A percentile compares a stretch with the other conserved stretches of the same genome.
Conservation (phyloP, 92 coral and sea anemone genomes). For the Galaxea fascicularis region DNA sequence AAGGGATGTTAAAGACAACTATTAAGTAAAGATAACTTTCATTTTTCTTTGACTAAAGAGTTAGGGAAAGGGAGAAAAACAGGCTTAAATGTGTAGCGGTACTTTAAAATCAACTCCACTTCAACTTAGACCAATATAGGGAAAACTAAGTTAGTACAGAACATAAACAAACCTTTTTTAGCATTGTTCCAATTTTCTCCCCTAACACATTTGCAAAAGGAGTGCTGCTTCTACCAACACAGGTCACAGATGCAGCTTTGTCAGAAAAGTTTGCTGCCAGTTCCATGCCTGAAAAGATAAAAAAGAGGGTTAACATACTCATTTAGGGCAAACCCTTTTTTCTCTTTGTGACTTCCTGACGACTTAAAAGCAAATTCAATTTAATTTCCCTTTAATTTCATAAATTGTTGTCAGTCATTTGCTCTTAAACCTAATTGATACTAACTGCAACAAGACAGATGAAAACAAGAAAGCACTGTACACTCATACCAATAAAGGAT, state of each 20-base stretch:
- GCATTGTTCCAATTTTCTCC: conserved; percentile 79
- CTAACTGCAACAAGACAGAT: too few relatives aligned
- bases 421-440: not conserved
- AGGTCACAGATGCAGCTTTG: conserved; percentile 91
- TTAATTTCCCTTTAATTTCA: too few relatives aligned
- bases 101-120: too few relatives aligned
- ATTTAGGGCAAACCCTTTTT: not conserved
- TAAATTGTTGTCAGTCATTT: too few relatives aligned
- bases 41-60: too few relatives aligned
- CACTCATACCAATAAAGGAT: conserved; percentile 87
- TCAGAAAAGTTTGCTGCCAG: conserved; percentile 88
- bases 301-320: not conserved
- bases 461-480: not conserved
- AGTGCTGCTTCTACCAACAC: conserved; percentile 80
- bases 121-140: too few relatives aligned
- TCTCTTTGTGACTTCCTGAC: not conserved
- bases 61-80: too few relatives aligned
- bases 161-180: conserved; percentile 72
- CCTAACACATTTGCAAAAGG: conserved; percentile 93
- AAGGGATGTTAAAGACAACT: too few relatives aligned
- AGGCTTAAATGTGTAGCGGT: too few relatives aligned
- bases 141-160: too few relatives aligned
- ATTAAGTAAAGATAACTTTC: too few relatives aligned
- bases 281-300: conserved; percentile 79
- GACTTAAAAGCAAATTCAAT: too few relatives aligned